Percentiles rank a stretch among this genome's conserved stretches.
Conservation (phyloP, 53 echinoderm and acorn worm species). For the Luidia sarsii region DNA sequence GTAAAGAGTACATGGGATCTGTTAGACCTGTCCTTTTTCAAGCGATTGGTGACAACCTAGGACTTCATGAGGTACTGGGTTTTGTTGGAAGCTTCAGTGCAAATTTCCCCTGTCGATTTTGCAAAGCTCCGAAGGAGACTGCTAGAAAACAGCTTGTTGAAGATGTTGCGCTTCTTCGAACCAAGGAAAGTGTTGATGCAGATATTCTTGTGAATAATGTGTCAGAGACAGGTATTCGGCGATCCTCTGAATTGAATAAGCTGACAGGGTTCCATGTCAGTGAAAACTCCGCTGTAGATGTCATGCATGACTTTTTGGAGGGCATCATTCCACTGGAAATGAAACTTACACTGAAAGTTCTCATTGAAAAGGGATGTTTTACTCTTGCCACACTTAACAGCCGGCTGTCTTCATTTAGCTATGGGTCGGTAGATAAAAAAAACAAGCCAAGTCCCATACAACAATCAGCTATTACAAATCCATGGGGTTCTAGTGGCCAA, state of each 20-base stretch:
- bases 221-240: conserved; percentile 52
- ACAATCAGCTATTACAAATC: conserved; percentile 33
- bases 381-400: conserved; percentile 43
- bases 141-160: conserved; percentile 26
- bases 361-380: conserved; percentile 44
- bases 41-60: conserved; percentile 58
- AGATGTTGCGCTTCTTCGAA: conserved; percentile 32
- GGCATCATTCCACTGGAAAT: conserved; percentile 64
- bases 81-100: conserved; percentile 60
- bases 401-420: conserved; percentile 47
- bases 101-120: conserved; percentile 45
- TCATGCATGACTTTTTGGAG: conserved; percentile 75
- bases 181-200: conserved; percentile 29
- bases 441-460: conserved; percentile 53
- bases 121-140: conserved; percentile 28
- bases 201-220: conserved; percentile 34
- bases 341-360: conserved; percentile 41
- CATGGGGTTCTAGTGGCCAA: conserved; percentile 57
- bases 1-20: conserved; percentile 35
- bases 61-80: conserved; percentile 49
- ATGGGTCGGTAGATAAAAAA: conserved; percentile 42
- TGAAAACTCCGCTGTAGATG: conserved; percentile 44
- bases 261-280: conserved; percentile 54
- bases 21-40: conserved; percentile 49
- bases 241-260: conserved; percentile 53